Percentiles rank a stretch among this genome's conserved stretches.
Conservation (phyloP, 1,140 invertebrate genomes). For the Euborellia annulipes region DNA sequence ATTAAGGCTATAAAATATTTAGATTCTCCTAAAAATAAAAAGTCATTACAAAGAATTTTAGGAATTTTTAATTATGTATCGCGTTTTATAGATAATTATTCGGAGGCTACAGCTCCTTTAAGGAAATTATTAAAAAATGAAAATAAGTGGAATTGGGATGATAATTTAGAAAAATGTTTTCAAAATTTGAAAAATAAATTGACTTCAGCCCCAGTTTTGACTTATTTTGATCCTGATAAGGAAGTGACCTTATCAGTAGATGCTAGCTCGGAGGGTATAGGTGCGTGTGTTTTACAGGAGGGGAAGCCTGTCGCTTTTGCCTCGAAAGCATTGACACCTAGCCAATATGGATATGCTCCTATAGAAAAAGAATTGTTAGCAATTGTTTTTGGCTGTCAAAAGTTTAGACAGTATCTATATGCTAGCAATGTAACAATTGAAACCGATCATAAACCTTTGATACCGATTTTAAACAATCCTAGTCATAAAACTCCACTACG, state of each 20-base stretch:
- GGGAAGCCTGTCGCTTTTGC: conserved; percentile 23
- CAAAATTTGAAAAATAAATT: conserved; percentile 17
- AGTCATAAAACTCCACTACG: conserved; percentile 23
- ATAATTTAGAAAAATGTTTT: conserved; percentile 15
- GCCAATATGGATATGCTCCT: conserved; percentile 22
- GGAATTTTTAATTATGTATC: conserved; percentile 26
- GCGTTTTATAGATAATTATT: conserved; percentile 22
- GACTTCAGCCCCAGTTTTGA: conserved; percentile 17
- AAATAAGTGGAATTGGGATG: conserved; percentile 14
- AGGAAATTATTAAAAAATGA: conserved; percentile 19
- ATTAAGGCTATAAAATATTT: no score
- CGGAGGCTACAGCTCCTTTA: conserved; percentile 15
- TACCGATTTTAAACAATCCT: conserved; percentile 25
- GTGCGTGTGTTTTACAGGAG: conserved; percentile 18
- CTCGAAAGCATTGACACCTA: conserved; percentile 12
- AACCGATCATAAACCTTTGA: conserved; percentile 31
- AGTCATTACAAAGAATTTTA: conserved; percentile 17
- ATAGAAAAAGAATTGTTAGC: conserved; percentile 34
- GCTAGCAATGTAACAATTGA: conserved; percentile 26
- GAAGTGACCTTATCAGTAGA: conserved; percentile 8
- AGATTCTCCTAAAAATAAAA: no score
- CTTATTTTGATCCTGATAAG: conserved; percentile 16
- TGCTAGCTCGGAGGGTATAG: conserved; percentile 11
- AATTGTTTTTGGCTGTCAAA: conserved; percentile 27
- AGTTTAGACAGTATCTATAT: conserved; percentile 27